Percentiles rank a stretch among this genome's conserved stretches.
These are phyloP conservation scores for Apocrypta bakeri DNA, from an alignment of 1,140 invertebrate genomes.

Conservation along the genomic window DNA sequence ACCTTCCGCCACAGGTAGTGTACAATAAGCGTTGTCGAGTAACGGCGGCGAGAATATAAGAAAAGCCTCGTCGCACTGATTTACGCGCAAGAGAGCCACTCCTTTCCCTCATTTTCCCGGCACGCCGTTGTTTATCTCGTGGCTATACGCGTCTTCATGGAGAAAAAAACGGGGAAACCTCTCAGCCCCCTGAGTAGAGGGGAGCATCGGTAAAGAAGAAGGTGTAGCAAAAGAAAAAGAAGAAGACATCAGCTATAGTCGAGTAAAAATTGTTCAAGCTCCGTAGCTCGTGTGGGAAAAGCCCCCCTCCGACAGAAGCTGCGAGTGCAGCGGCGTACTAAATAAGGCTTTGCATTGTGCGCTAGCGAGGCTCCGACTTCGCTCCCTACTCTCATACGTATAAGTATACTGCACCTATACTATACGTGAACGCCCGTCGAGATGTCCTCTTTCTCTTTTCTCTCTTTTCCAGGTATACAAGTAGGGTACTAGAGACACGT, in stretches of 20 bases:
- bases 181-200: background rate
- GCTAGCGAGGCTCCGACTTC: constrained; percentile 17
- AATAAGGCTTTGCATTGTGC: constrained; percentile 47
- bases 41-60: background rate
- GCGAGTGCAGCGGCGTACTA: constrained; percentile 21
- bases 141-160: background rate
- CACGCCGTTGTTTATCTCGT: constrained; percentile 28
- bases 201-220: background rate
- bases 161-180: constrained; percentile 18
- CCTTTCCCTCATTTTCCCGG: constrained; percentile 41
- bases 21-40: background rate
- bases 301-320: background rate
- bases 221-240: background rate
- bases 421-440: constrained; percentile 31
- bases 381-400: background rate
- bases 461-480: constrained; percentile 29
- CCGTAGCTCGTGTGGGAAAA: constrained; percentile 39
- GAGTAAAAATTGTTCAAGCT: constrained; percentile 28
- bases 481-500: background rate
- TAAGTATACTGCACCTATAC: background rate
- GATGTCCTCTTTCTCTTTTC: constrained; percentile 11
- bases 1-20: background rate
- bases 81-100: constrained; percentile 33
- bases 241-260: background rate
- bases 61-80: constrained; percentile 29